phyloP scores from a whole-genome alignment of 1,140 invertebrate genomes.

The Lordiphosa stackelbergi region DNA sequence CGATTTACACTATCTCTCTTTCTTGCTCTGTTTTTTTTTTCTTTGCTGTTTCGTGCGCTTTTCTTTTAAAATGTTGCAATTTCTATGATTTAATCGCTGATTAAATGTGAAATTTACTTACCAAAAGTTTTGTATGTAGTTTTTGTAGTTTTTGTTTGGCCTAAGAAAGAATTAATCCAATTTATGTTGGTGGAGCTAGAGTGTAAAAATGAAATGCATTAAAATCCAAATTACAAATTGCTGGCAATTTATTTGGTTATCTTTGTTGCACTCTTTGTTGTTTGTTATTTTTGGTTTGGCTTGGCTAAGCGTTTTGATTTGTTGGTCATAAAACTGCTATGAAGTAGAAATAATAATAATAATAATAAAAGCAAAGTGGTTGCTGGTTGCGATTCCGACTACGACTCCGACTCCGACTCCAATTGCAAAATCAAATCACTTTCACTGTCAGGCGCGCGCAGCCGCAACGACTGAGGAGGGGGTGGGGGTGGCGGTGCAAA shows the following conservation, averaged over 20 bases:
- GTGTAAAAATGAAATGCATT: slow-evolving; percentile 35
- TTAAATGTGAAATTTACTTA: slow-evolving; percentile 37
- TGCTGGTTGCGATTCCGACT: slow-evolving; percentile 17
- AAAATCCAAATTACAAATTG: slow-evolving; percentile 45
- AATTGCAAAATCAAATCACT: slow-evolving; percentile 77
- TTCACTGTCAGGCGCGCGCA: slow-evolving; percentile 62
- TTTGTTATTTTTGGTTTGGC: slow-evolving; percentile 30
- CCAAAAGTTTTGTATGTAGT: slow-evolving; percentile 1
- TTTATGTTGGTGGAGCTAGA: slow-evolving; percentile 21
- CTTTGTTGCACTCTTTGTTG: slow-evolving; percentile 41
- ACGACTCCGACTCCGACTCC: slow-evolving; percentile 38
- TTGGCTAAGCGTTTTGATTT: slow-evolving; percentile 28
- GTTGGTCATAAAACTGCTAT: no score
- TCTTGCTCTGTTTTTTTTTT: no score
- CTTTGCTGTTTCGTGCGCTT: slow-evolving; percentile 42
- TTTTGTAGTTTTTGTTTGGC: slow-evolving; percentile 5
- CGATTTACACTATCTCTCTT: slow-evolving; percentile 55
- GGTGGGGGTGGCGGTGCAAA: not conserved
- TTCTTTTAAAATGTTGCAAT: slow-evolving; percentile 48
- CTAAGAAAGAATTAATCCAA: slow-evolving; percentile 53
- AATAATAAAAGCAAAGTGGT: slow-evolving; percentile 39
- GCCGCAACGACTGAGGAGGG: slow-evolving; percentile 29
- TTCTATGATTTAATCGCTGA: slow-evolving; percentile 64
- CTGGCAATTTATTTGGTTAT: slow-evolving; percentile 38
- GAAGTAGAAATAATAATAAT: slow-evolving; percentile 44